These are phyloP conservation scores for Melierax canorus DNA, from an alignment of 2,113 vertebrate species.

Conservation along the genomic window DNA sequence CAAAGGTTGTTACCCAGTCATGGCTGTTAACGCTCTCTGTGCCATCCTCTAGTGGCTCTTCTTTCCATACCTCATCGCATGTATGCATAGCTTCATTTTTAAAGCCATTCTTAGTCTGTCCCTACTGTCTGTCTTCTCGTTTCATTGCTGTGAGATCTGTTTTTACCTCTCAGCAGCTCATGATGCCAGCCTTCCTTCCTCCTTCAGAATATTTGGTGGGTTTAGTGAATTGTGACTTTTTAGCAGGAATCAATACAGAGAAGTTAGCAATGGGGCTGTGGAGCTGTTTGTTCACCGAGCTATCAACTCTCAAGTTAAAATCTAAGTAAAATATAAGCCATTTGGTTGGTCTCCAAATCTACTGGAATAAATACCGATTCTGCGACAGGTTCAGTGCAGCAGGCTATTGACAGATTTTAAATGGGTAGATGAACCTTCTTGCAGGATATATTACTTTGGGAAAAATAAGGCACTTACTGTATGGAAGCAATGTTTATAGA, in stretches of 20 bases:
- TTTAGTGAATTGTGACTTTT: not conserved
- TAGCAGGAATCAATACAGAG: not conserved
- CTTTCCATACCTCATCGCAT: accelerated
- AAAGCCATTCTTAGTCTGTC: not conserved
- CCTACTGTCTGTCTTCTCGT: not conserved
- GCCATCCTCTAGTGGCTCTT: no score
- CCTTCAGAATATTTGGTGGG: not conserved
- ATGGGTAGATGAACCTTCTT: accelerated
- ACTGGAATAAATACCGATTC: accelerated
- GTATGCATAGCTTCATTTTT: accelerated
- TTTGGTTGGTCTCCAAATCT: not conserved
- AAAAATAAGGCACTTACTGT: accelerated
- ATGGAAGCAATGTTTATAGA: not conserved
- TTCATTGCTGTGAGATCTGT: not conserved
- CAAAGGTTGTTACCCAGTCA: not conserved
- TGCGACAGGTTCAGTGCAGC: accelerated
- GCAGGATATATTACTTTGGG: not conserved
- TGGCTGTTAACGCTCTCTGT: not conserved
- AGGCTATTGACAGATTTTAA: accelerated
- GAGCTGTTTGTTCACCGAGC: not conserved
- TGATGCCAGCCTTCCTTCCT: not conserved
- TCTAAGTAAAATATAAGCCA: accelerated
- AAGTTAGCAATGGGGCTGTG: no score
- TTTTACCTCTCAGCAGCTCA: not conserved
- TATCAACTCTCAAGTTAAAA: not conserved